These are phyloP conservation scores for Porites australiensis DNA, from an alignment of 64 coral and sea anemone genomes.

Conservation along the genomic window DNA sequence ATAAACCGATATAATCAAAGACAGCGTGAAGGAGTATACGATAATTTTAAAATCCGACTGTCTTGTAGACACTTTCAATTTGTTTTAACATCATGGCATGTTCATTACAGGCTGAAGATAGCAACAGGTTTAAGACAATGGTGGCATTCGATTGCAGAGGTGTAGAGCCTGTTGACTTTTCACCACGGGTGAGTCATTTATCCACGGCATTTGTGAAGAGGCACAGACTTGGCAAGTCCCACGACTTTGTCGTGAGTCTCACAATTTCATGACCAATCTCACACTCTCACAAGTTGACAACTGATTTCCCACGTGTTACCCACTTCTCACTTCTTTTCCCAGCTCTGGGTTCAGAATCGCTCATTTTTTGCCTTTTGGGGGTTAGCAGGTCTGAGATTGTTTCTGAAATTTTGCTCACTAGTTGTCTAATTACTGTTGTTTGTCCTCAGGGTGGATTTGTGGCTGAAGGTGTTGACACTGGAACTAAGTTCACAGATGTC, in stretches of 20 bases:
- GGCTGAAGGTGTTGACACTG: conserved; percentile 80
- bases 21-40: conserved; percentile 70
- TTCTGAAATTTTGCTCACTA: no score
- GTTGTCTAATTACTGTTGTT: not conserved
- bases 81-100: not conserved
- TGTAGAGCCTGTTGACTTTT: conserved; percentile 91
- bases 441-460: conserved; percentile 76
- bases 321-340: no score
- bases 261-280: no score
- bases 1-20: conserved; percentile 81
- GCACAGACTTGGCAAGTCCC: not conserved
- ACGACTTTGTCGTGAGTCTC: no score
- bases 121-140: conserved; percentile 81
- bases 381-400: no score
- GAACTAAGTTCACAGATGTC: conserved; percentile 76
- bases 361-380: no score
- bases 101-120: conserved; percentile 78
- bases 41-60: conserved; percentile 15
- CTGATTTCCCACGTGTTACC: no score
- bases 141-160: conserved; percentile 97
- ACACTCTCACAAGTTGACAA: no score
- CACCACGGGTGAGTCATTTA: conserved; percentile 79
- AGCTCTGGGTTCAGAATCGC: no score
- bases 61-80: no score
- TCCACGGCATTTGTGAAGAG: no score